Evolutionary conservation across 2,113 vertebrate genomes (phyloP).

Genomic region (Bothrops jararaca): DNA sequence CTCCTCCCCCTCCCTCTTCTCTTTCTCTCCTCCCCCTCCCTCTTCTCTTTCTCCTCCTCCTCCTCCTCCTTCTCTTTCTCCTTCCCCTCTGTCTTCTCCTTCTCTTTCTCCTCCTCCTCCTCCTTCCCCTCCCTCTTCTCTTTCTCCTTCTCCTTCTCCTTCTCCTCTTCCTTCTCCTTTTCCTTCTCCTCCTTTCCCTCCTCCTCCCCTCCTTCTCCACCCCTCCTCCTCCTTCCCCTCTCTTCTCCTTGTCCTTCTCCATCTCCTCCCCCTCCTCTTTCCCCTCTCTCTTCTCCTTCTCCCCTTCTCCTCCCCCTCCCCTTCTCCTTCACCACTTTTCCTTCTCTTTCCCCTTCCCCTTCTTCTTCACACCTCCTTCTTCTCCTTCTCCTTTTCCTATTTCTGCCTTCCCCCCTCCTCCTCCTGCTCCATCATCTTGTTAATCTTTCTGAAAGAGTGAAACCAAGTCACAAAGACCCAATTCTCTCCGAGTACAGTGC

Average conservation of each 20-base stretch:
- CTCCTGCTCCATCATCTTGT: not conserved
- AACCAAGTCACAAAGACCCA: not conserved
- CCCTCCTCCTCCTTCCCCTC: not conserved
- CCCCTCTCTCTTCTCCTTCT: no score
- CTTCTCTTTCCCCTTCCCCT: no score
- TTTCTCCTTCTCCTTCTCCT: not conserved
- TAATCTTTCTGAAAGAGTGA: not conserved
- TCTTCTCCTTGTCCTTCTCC: no score
- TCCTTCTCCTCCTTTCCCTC: not conserved
- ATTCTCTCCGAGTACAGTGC: not conserved
- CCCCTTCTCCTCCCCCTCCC: not conserved
- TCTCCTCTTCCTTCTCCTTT: no score
- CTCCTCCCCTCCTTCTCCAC: no score
- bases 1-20: not conserved
- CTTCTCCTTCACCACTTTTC: no score
- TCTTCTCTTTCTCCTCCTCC: no score
- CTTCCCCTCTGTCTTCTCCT: no score
- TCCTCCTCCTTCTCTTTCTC: not conserved
- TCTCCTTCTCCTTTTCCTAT: not conserved
- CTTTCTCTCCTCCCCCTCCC: no score
- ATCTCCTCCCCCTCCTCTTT: no score
- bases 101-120: not conserved
- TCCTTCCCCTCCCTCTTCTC: no score
- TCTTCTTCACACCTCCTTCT: not conserved
- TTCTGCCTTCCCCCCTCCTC: not conserved